A percentile compares a stretch with the other conserved stretches of the same genome.
Conservation (phyloP, 2,113 vertebrate species). For the Datnioides undecimradiatus region DNA sequence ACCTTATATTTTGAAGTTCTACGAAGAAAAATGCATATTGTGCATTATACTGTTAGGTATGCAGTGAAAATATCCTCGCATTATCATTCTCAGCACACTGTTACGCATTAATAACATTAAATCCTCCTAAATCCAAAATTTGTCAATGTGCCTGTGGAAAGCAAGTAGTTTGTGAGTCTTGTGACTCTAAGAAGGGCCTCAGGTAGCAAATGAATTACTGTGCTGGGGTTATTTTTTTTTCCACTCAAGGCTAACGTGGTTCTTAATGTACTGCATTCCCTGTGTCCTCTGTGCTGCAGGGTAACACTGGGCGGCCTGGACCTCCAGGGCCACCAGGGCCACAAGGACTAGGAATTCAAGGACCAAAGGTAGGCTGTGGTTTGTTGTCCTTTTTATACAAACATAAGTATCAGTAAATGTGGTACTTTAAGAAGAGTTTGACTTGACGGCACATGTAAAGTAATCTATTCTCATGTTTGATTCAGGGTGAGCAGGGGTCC, state of each 20-base stretch:
- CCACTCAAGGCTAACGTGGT: too few species aligned
- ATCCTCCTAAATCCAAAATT: not conserved
- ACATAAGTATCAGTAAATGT: not conserved
- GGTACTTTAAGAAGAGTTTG: not conserved
- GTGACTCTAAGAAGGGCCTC: not conserved
- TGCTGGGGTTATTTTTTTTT: too few species aligned
- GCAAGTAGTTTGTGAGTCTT: too few species aligned
- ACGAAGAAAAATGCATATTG: not conserved
- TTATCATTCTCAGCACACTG: too few species aligned
- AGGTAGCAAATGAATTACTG: too few species aligned
- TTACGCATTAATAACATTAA: too few species aligned
- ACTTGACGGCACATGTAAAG: not conserved
- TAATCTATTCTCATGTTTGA: not conserved
- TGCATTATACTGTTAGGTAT: too few species aligned
- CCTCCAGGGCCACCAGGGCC: constrained; percentile 85
- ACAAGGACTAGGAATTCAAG: constrained; percentile 90
- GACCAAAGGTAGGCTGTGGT: constrained; percentile 85
- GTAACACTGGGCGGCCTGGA: constrained; percentile 86
- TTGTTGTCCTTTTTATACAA: not conserved
- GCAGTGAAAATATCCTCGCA: not conserved
- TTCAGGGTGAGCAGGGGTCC: constrained; percentile 89
- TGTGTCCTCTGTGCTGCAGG: constrained; percentile 75
- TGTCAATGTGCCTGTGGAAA: too few species aligned
- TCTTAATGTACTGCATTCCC: not conserved
- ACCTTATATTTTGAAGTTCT: not conserved